A percentile compares a stretch with the other conserved stretches of the same genome.
Conservation (phyloP, 1,140 invertebrate genomes). For the Cyclargus thomasi region DNA sequence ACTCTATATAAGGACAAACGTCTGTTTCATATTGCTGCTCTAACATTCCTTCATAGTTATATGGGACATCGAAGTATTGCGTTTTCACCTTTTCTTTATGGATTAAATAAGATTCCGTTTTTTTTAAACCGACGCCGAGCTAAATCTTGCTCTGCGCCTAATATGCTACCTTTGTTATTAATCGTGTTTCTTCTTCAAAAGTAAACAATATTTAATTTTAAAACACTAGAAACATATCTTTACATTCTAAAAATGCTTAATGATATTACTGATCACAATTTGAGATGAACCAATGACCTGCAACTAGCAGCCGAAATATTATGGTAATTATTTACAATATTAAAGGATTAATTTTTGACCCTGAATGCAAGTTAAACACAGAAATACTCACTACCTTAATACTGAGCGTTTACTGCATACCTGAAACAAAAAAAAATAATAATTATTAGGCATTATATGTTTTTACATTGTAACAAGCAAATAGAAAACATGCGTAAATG, state of each 20-base stretch:
- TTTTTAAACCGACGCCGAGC: too few species aligned
- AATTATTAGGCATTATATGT: too few species aligned
- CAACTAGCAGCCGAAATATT: neutral
- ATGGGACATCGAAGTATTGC: too few species aligned
- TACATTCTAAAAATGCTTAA: neutral
- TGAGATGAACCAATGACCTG: slow-evolving; percentile 4
- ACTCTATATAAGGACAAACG: too few species aligned
- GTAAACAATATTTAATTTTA: neutral
- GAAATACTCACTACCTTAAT: neutral
- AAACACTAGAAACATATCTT: neutral
- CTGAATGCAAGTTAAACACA: neutral
- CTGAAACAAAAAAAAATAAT: slow-evolving; percentile 3
- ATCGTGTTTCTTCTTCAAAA: too few species aligned
- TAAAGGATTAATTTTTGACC: neutral
- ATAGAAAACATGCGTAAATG: neutral
- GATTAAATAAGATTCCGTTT: too few species aligned
- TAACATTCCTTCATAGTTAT: too few species aligned
- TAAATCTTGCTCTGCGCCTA: too few species aligned
- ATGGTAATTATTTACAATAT: neutral
- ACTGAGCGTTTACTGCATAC: neutral
- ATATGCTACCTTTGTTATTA: too few species aligned
- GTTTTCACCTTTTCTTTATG: too few species aligned
- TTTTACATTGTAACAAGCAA: neutral
- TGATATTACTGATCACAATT: neutral
- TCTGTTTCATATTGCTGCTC: too few species aligned